Evolutionary conservation across 2,113 vertebrate species (phyloP).

Genomic region (Dolichallabes microphthalmus): DNA sequence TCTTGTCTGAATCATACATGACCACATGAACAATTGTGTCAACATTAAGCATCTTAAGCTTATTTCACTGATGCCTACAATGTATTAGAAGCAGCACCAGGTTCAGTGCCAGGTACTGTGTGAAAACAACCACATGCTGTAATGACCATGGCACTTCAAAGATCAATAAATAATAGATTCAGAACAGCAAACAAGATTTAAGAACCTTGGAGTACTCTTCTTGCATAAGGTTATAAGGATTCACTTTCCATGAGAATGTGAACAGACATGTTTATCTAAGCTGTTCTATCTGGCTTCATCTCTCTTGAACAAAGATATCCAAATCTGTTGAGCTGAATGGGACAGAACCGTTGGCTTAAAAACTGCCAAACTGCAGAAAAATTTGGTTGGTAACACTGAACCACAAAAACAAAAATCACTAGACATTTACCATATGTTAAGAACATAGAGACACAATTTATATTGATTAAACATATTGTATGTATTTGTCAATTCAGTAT

Average conservation of each 20-base stretch:
- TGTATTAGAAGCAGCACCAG: conserved; percentile 41
- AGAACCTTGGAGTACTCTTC: conserved; percentile 4
- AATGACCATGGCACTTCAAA: neutral
- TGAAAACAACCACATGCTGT: conserved; percentile 57
- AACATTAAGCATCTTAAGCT: neutral
- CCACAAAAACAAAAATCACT: neutral
- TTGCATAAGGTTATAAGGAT: neutral
- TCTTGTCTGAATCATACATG: neutral
- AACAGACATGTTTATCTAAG: neutral
- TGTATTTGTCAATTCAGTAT: neutral
- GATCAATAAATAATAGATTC: neutral
- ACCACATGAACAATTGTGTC: neutral
- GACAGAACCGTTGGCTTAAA: neutral
- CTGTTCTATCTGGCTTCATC: neutral
- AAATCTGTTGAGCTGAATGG: neutral
- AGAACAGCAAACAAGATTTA: neutral
- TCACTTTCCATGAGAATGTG: neutral
- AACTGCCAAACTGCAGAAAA: neutral
- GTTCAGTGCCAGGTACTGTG: conserved; percentile 44
- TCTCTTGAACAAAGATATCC: too few species aligned
- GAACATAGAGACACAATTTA: neutral
- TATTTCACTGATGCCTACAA: neutral
- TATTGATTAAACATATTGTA: too few species aligned
- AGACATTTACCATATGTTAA: neutral
- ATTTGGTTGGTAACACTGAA: neutral